Evolutionary conservation across 2,888 invertebrate species (phyloP), one percentile per base, ranked within the genome.

Genomic region (Archips xylosteana): DNA sequence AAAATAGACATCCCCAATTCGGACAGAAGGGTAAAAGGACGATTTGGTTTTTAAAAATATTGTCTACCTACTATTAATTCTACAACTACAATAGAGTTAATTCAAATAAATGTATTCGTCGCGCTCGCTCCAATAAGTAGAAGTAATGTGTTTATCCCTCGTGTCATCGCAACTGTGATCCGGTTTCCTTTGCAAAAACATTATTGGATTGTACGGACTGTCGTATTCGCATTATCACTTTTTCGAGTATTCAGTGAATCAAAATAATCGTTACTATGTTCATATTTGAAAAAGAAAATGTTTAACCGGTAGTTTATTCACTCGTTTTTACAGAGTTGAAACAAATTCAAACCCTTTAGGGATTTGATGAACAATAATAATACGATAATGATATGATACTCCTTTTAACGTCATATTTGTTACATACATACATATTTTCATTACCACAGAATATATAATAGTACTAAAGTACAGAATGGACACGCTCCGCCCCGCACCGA

Each of bases 71-170:
- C 39, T 39, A 32, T 32, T n/a, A 47, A 12, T 51, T 10, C n/a
- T 51, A 10, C 8, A 47, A 47, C 47, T 49, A 34, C 65, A 34
- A 63, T 45, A 32, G 32, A 42, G n/a, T 34, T 47, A 49, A 36
- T 51, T 32, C 63, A 23, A 5, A 23, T 60, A 63, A 15, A 63
- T 32, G 45, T 57, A 57, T 49, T 47, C 45, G 34, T 23, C 15
- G 45, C 76, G 75, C 77, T 76, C 76, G 77, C 81, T 80, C 75
- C 81, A 84, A 78, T 80, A 82, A 80, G 76, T 79, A 72, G 61
- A 77, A 79, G 79, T 82, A 82, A 84, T 80, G 79, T 78, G 78
- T 75, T 82, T 80, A 81, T 83, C 81, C 78, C 77, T 15, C 71
- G 64, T 49, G 45, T 32, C 66, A 57, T 54, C 57, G 34, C 45